Evolutionary conservation across 1,140 invertebrate genomes (phyloP), one percentile per base, ranked within the genome.

Genomic region (Maconellicoccus hirsutus): DNA sequence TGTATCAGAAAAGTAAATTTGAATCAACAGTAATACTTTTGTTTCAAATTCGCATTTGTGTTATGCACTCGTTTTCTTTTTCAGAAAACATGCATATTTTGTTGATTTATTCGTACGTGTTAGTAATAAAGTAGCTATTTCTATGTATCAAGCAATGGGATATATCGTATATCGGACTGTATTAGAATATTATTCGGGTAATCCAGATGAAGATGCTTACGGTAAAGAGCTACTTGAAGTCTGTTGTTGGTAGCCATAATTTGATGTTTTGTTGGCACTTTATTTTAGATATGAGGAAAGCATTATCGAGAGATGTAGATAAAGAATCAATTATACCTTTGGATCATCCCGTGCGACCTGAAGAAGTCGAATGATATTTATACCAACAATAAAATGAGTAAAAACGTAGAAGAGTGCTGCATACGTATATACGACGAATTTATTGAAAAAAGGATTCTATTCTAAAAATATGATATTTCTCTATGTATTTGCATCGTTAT

Each of bases 21-120:
- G n/a, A n/a, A n/a, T n/a, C n/a, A n/a, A n/a, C n/a, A n/a, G n/a
- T n/a, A n/a, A n/a, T n/a, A n/a, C n/a, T n/a, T n/a, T n/a, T n/a
- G n/a, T n/a, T n/a, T n/a, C n/a, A n/a, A n/a, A 29, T 29, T 70
- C 27, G n/a, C 19, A 59, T 59, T n/a, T n/a, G n/a, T n/a, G n/a
- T n/a, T n/a, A 19, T 4, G 52, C n/a, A 19, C 21, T 7, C 16
- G 29, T 70, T n/a, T 29, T 74, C 72, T 74, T 74, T 85, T 86
- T 71, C 78, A 97, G 94, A 77, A 98, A 98, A 82, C 86, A 90
- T 66, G 93, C 93, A 33, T 98, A 93, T 79, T 99, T 98, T 83
- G 96, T 98, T n/a, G 97, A 99, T 80, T 81, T 99, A 14, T 99
- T 98, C 86, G 97, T 99, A 7, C 84, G 97, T 76, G 94, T 98